Conservation (phyloP, 2,888 invertebrate species). For the Megamerina dolium region DNA sequence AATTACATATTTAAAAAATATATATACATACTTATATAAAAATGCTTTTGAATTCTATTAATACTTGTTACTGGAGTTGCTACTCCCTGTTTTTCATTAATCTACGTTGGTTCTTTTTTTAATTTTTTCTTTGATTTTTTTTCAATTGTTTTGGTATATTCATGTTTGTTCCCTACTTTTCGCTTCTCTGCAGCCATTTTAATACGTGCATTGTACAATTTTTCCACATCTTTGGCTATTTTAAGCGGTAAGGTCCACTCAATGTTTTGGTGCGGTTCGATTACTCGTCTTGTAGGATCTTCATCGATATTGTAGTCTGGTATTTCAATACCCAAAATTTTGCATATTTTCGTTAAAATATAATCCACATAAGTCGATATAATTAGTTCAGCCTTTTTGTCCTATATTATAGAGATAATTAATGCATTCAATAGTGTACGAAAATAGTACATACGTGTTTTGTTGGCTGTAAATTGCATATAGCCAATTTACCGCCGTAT, state of each 20-base stretch:
- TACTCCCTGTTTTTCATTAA: too few relatives aligned
- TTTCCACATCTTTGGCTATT: conserved; percentile 58
- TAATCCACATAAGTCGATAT: conserved; percentile 87
- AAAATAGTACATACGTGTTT: conserved; percentile 71
- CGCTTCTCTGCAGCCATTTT: conserved; percentile 30
- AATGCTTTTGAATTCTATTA: too few relatives aligned
- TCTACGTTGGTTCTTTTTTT: conserved; percentile 6
- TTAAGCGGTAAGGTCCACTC: conserved; percentile 70
- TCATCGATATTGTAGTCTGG: conserved; percentile 60
- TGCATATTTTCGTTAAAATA: conserved; percentile 68
- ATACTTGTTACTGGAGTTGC: too few relatives aligned
- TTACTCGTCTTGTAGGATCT: conserved; percentile 60
- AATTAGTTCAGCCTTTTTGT: conserved; percentile 82
- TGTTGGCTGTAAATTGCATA: conserved; percentile 96
- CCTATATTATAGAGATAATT: conserved; percentile 54
- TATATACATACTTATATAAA: too few relatives aligned
- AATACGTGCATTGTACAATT: conserved; percentile 52
- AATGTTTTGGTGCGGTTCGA: conserved; percentile 31
- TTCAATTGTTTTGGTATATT: conserved; percentile 14
- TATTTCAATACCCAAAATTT: conserved; percentile 66
- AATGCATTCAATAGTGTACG: neutral
- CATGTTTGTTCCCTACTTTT: conserved; percentile 20
- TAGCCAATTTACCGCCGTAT: conserved; percentile 80
- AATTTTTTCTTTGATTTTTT: conserved; percentile 6
- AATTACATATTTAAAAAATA: conserved; percentile 6